These are phyloP conservation scores for Spialia ferax DNA, from an alignment of 2,888 invertebrate species.

Conservation along the genomic window DNA sequence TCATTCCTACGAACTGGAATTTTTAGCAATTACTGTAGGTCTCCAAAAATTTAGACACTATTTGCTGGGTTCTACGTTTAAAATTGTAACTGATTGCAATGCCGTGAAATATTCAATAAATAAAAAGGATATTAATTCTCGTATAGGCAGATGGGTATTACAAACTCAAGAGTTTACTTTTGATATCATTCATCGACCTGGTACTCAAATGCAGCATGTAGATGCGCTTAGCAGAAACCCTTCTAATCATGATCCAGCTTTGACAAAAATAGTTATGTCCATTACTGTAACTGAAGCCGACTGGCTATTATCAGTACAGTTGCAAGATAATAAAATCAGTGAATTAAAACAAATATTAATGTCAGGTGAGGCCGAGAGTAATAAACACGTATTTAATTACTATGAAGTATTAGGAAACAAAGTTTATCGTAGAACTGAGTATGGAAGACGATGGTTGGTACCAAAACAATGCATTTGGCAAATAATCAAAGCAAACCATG, in stretches of 20 bases:
- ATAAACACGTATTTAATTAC: constrained; percentile 42
- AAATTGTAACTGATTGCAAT: background rate
- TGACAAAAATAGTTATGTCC: too few species aligned
- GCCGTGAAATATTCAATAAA: background rate
- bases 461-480: constrained; percentile 49
- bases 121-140: background rate
- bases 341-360: constrained; percentile 21
- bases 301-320: constrained; percentile 44
- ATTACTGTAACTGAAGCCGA: constrained; percentile 42
- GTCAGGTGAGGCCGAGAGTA: constrained; percentile 38
- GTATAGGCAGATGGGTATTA: background rate
- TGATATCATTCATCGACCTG: background rate
- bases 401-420: constrained; percentile 45
- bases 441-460: constrained; percentile 48
- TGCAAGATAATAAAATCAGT: constrained; percentile 38
- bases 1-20: background rate
- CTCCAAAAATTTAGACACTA: background rate
- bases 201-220: background rate
- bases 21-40: background rate
- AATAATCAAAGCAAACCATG: constrained; percentile 46
- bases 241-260: too few species aligned
- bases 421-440: constrained; percentile 40
- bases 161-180: background rate
- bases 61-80: background rate
- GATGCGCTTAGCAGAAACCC: background rate